A percentile compares a stretch with the other conserved stretches of the same genome.
These are phyloP conservation scores for Flexamia atlantica DNA, from an alignment of 2,888 invertebrate species.

Conservation along the genomic window DNA sequence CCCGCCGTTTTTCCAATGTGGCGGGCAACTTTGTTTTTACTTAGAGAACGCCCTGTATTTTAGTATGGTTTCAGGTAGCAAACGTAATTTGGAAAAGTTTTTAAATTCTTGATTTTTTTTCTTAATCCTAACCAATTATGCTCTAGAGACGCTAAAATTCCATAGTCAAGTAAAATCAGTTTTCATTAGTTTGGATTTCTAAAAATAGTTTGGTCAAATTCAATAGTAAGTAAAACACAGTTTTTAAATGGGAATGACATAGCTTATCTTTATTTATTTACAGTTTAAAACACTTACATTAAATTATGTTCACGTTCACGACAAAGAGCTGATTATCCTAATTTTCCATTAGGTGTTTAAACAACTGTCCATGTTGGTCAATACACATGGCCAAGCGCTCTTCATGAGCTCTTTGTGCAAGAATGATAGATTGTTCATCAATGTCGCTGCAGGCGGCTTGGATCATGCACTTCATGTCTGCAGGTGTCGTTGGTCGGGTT, in stretches of 20 bases:
- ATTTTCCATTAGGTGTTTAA: background rate
- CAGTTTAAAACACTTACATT: slow-evolving; percentile 6
- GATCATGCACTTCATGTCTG: background rate
- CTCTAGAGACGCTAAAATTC: background rate
- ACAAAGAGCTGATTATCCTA: background rate
- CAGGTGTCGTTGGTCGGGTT: slow-evolving; percentile 16
- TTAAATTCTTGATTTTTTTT: background rate
- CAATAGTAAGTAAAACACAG: too few relatives aligned
- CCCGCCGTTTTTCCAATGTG: background rate
- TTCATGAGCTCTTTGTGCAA: background rate
- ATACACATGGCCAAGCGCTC: slow-evolving; percentile 18
- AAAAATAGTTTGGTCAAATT: background rate
- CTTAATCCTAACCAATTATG: background rate
- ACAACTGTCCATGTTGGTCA: background rate
- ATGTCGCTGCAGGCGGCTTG: background rate
- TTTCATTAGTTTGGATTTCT: too few relatives aligned
- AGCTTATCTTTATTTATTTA: too few relatives aligned
- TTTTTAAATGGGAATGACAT: too few relatives aligned
- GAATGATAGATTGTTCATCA: background rate
- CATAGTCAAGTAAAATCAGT: too few relatives aligned
- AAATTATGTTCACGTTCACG: background rate
- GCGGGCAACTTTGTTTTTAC: background rate
- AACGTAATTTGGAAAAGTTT: background rate
- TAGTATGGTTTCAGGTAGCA: background rate
- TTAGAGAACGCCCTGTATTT: background rate